phyloP scores from a whole-genome alignment of 2,113 vertebrate species.

The Tretioscincus oriximinensis region DNA sequence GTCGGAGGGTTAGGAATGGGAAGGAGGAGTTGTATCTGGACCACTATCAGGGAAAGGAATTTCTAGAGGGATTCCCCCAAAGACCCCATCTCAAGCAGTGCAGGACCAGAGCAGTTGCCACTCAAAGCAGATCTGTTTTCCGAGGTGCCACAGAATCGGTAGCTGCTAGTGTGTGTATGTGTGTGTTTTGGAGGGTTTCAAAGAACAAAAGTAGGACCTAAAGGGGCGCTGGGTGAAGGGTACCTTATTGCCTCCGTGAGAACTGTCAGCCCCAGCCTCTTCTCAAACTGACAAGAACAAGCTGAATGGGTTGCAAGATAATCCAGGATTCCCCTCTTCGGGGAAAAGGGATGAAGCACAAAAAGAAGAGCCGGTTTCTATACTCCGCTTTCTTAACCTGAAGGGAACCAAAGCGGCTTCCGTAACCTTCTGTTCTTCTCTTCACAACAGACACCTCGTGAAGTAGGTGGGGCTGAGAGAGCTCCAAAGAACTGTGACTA shows the following conservation, averaged over 20 bases:
- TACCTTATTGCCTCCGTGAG: neutral
- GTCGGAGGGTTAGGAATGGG: too few species aligned
- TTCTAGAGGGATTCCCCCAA: neutral
- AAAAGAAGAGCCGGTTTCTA: too few species aligned
- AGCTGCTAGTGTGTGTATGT: neutral
- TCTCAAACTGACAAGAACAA: neutral
- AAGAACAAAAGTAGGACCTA: neutral
- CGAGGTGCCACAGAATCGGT: too few species aligned
- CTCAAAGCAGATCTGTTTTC: neutral
- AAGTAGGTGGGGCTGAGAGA: too few species aligned
- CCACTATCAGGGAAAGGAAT: neutral
- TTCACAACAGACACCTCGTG: too few species aligned
- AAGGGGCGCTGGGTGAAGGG: neutral
- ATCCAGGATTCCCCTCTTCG: too few species aligned
- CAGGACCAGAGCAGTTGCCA: neutral
- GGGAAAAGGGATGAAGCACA: neutral
- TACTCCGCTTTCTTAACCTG: too few species aligned
- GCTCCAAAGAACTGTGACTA: too few species aligned
- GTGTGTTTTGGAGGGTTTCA: neutral
- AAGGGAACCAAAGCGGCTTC: too few species aligned
- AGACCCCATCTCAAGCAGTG: neutral
- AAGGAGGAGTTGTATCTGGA: neutral
- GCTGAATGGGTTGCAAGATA: neutral
- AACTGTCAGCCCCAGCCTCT: conserved; percentile 4
- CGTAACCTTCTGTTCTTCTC: too few species aligned